Conservation (phyloP, 2,888 invertebrate genomes). For the Eretmocerus hayati region DNA sequence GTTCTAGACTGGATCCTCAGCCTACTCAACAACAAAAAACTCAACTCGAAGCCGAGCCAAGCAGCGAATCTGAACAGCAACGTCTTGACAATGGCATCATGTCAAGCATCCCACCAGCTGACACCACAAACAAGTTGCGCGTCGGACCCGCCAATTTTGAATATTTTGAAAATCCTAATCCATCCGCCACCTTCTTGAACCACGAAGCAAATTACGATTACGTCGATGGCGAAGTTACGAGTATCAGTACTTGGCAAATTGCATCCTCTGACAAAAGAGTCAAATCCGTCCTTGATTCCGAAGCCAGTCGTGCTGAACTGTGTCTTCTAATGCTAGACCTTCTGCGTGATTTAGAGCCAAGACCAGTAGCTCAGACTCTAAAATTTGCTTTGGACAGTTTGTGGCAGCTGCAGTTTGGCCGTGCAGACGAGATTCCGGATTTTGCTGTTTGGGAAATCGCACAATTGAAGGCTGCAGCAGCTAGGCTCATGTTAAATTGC, state of each 20-base stretch:
- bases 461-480: slow-evolving; percentile 52
- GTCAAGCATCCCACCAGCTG: no score
- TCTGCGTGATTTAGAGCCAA: slow-evolving; percentile 52
- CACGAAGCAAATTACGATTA: slow-evolving; percentile 22
- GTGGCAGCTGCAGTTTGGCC: slow-evolving; percentile 56
- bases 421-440: slow-evolving; percentile 46
- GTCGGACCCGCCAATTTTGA: slow-evolving; percentile 57
- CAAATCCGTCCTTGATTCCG: slow-evolving; percentile 50
- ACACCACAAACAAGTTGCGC: no score
- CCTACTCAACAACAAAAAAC: no score
- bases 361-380: slow-evolving; percentile 54
- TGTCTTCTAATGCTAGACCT: slow-evolving; percentile 54
- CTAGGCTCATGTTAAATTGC: slow-evolving; percentile 54
- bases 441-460: slow-evolving; percentile 43
- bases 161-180: no score
- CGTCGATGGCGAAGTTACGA: slow-evolving; percentile 27
- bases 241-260: slow-evolving; percentile 49
- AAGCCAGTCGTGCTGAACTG: slow-evolving; percentile 53
- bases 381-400: slow-evolving; percentile 57
- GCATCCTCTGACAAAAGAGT: slow-evolving; percentile 52
- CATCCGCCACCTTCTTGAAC: neutral
- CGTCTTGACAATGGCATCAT: no score
- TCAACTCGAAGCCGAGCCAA: no score
- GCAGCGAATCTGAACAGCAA: no score
- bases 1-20: no score